Conservation (phyloP, 2,888 invertebrate genomes). For the Megastigmus dorsalis region DNA sequence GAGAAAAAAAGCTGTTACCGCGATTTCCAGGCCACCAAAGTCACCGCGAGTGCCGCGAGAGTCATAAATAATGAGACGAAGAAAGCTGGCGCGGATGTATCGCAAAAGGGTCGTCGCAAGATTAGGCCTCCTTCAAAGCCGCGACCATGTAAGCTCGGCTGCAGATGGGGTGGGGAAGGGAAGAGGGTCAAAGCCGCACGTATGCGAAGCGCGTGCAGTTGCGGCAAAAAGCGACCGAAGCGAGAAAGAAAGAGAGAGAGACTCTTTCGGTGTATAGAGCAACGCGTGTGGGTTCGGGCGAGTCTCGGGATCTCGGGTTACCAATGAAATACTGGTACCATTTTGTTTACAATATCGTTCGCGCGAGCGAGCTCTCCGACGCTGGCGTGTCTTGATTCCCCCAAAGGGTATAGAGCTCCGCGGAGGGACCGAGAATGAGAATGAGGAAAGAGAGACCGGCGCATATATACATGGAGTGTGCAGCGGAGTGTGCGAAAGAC, state of each 20-base stretch:
- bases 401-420: too few relatives aligned
- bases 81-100: neutral
- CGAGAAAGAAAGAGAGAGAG: neutral
- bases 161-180: neutral
- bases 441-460: neutral
- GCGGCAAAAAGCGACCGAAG: neutral
- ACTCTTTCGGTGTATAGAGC: constrained; percentile 40
- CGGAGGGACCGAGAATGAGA: constrained; percentile 34
- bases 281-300: constrained; percentile 70
- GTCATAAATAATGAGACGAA: neutral
- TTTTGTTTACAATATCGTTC: constrained; percentile 74
- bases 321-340: constrained; percentile 74
- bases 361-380: too few relatives aligned
- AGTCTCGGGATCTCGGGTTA: constrained; percentile 72
- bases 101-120: neutral
- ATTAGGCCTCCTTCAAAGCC: neutral
- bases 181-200: too few relatives aligned
- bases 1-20: too few relatives aligned
- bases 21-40: too few relatives aligned
- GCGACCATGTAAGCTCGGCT: too few relatives aligned
- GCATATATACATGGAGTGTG: too few relatives aligned
- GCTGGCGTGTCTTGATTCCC: constrained; percentile 54
- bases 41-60: too few relatives aligned
- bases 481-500: too few relatives aligned
- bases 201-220: neutral